Evolutionary conservation across 1,140 invertebrate species (phyloP).

Genomic region (Ostrea denselamellosa): DNA sequence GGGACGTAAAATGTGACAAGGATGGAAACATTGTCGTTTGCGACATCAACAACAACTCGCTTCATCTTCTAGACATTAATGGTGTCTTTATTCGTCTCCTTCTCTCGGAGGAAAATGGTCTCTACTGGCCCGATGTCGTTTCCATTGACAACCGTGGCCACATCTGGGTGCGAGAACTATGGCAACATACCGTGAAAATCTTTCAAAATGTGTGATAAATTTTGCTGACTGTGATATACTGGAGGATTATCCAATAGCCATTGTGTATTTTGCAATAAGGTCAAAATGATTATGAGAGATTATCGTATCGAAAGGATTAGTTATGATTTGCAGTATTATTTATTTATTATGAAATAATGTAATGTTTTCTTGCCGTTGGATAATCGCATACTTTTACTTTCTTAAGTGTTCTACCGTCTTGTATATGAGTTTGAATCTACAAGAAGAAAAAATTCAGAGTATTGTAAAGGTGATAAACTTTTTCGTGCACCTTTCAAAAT

Average conservation of each 20-base stretch:
- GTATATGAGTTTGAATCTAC: background rate
- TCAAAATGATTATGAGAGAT: background rate
- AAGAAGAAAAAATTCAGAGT: background rate
- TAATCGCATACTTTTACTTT: background rate
- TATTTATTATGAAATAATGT: background rate
- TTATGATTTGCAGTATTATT: slow-evolving; percentile 18
- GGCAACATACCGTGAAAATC: slow-evolving; percentile 56
- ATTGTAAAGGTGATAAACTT: background rate
- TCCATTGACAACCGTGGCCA: slow-evolving; percentile 56
- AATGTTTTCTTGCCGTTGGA: slow-evolving; percentile 14
- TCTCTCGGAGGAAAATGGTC: slow-evolving; percentile 60
- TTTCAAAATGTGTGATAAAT: slow-evolving; percentile 49
- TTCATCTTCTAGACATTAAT: slow-evolving; percentile 63
- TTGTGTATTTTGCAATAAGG: slow-evolving; percentile 11
- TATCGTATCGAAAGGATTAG: slow-evolving; percentile 13
- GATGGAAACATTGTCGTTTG: slow-evolving; percentile 65
- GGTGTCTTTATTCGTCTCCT: slow-evolving; percentile 60
- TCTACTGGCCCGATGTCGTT: slow-evolving; percentile 64
- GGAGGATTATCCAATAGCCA: background rate
- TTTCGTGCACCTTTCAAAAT: background rate
- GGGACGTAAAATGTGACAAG: slow-evolving; percentile 63
- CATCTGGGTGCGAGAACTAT: slow-evolving; percentile 59
- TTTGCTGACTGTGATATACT: slow-evolving; percentile 23
- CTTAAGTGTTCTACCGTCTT: background rate
- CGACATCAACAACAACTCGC: slow-evolving; percentile 66